phyloP scores from a whole-genome alignment of 1,140 invertebrate species.

The Cherax destructor region DNA sequence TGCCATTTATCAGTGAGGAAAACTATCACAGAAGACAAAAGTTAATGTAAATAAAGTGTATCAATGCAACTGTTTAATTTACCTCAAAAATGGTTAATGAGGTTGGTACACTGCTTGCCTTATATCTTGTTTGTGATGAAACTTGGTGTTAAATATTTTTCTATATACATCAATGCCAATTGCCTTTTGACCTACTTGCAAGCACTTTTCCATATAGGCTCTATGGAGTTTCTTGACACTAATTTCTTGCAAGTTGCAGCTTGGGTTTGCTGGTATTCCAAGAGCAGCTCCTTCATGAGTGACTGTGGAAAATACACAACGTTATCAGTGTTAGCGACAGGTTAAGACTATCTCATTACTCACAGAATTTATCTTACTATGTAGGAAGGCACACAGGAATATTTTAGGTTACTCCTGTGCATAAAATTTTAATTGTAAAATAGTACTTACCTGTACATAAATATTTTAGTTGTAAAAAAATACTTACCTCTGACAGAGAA shows the following conservation, averaged over 20 bases:
- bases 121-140: neutral
- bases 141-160: conserved; percentile 31
- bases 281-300: neutral
- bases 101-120: neutral
- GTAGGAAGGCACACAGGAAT: no score
- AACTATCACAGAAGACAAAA: no score
- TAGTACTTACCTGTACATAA: no score
- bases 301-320: neutral
- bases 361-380: no score
- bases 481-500: no score
- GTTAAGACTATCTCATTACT: no score
- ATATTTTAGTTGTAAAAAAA: no score
- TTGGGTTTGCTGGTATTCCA: neutral
- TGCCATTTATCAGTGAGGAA: no score
- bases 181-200: conserved; percentile 22
- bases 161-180: conserved; percentile 43
- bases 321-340: neutral
- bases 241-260: neutral
- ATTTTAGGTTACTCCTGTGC: no score
- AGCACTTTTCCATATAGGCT: conserved; percentile 8
- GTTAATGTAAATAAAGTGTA: no score
- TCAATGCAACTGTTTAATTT: neutral
- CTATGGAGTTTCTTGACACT: conserved; percentile 28
- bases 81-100: no score
- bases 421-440: no score